These are phyloP conservation scores for Siderastrea siderea DNA, from an alignment of 92 coral and sea anemone genomes.

Conservation along the genomic window DNA sequence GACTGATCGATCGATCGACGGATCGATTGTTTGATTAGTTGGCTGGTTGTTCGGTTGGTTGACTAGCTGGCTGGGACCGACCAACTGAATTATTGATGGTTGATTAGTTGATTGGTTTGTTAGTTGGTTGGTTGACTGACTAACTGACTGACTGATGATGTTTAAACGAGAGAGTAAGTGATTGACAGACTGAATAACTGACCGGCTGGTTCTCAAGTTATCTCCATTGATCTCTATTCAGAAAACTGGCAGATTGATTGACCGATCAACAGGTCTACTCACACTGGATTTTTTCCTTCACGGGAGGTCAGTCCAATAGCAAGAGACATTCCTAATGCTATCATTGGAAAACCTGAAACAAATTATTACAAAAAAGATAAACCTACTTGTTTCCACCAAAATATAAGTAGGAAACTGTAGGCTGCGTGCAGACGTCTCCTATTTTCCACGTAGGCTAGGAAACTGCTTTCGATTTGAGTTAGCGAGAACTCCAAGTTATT, in stretches of 20 bases:
- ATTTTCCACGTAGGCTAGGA: too few species aligned
- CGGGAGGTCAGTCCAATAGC: slow-evolving; percentile 62
- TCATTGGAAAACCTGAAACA: slow-evolving; percentile 73
- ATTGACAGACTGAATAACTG: background rate
- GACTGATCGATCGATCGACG: too few species aligned
- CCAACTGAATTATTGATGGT: too few species aligned
- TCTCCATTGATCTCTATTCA: too few species aligned
- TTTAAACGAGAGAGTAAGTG: background rate
- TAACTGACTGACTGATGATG: background rate
- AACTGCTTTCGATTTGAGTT: too few species aligned
- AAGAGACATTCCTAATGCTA: slow-evolving; percentile 68
- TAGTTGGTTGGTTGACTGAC: background rate
- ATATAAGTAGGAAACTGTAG: too few species aligned
- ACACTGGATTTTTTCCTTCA: background rate
- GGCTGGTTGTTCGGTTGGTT: background rate
- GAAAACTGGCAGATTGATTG: background rate
- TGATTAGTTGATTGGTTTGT: too few species aligned
- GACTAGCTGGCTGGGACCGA: background rate
- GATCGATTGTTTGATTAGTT: too few species aligned
- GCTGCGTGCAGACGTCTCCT: too few species aligned
- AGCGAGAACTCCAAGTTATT: too few species aligned
- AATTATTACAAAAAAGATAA: background rate
- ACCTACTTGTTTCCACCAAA: too few species aligned
- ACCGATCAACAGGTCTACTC: background rate
- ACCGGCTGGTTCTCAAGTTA: background rate